phyloP scores from a whole-genome alignment of 2,888 invertebrate species.

The Ormyrus pomaceus region DNA sequence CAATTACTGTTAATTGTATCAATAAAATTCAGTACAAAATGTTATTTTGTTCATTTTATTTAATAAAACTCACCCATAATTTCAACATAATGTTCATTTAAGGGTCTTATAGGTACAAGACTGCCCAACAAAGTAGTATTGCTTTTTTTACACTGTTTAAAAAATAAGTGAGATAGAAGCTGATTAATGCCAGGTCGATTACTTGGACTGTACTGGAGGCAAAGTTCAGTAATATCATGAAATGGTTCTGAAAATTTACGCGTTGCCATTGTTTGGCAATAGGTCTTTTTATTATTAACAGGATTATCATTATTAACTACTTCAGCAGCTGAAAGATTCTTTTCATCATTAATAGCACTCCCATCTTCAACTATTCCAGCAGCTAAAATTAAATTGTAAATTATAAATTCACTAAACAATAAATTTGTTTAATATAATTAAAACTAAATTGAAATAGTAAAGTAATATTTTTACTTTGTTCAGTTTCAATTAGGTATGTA shows the following conservation, averaged over 20 bases:
- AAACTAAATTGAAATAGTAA: not conserved
- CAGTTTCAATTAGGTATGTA: constrained; percentile 79
- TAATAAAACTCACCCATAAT: constrained; percentile 76
- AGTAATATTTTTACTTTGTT: constrained; percentile 60
- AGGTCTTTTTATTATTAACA: constrained; percentile 11
- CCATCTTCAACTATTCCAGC: constrained; percentile 27
- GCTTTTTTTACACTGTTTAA: constrained; percentile 83
- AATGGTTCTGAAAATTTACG: constrained; percentile 85
- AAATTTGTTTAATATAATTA: constrained; percentile 1
- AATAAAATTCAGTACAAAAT: not conserved
- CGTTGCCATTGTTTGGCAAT: constrained; percentile 59
- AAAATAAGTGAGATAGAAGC: constrained; percentile 84
- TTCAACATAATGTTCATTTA: constrained; percentile 78
- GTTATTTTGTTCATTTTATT: not conserved
- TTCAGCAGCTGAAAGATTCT: too few relatives aligned
- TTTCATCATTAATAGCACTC: too few relatives aligned
- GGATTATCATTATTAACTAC: constrained; percentile 54
- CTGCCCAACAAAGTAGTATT: constrained; percentile 80
- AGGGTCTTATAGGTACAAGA: constrained; percentile 82
- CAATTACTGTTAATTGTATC: not conserved
- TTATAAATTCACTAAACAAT: constrained; percentile 6
- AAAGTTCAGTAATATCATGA: constrained; percentile 86
- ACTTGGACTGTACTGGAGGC: constrained; percentile 83
- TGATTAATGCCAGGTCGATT: constrained; percentile 84
- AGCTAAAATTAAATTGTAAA: constrained; percentile 38